A percentile compares a stretch with the other conserved stretches of the same genome.
phyloP scores from a whole-genome alignment of 2,797 vertebrate genomes.

The Ctenopoma kingsleyae region DNA sequence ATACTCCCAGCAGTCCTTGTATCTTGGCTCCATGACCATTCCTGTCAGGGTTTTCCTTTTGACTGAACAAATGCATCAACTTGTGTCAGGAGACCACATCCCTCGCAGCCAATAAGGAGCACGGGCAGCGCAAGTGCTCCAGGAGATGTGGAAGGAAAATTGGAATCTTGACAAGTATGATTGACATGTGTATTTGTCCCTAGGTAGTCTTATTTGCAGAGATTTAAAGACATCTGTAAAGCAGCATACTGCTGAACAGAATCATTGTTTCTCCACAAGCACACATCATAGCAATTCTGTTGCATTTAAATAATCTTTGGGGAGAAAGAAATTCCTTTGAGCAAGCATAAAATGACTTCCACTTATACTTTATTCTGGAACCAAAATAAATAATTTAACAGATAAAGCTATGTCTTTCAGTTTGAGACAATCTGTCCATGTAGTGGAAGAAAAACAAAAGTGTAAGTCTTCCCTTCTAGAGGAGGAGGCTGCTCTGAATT shows the following conservation, averaged over 20 bases:
- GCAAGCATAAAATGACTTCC: conserved; percentile 71
- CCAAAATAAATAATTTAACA: conserved; percentile 80
- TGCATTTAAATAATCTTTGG: conserved; percentile 78
- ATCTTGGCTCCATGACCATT: conserved; percentile 76
- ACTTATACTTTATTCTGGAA: conserved; percentile 74
- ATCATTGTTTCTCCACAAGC: conserved; percentile 78
- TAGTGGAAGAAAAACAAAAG: conserved; percentile 60
- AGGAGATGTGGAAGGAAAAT: conserved; percentile 77
- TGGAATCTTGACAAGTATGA: conserved; percentile 85
- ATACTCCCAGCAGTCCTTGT: conserved; percentile 72
- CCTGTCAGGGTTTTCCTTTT: conserved; percentile 76
- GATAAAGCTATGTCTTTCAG: conserved; percentile 67
- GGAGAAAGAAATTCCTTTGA: conserved; percentile 74
- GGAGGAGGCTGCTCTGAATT: conserved; percentile 53
- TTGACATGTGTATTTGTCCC: conserved; percentile 81
- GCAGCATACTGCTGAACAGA: conserved; percentile 67
- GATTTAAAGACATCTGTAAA: conserved; percentile 79
- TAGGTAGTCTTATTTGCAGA: conserved; percentile 81
- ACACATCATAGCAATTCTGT: conserved; percentile 69
- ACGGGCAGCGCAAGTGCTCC: conserved; percentile 61
- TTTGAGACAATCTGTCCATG: conserved; percentile 74
- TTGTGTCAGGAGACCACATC: conserved; percentile 77
- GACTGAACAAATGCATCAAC: conserved; percentile 81
- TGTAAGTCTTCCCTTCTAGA: conserved; percentile 39
- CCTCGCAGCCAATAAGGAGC: conserved; percentile 73